Evolutionary conservation across 2,888 invertebrate species (phyloP).

Genomic region (Drosophila glabriapex): DNA sequence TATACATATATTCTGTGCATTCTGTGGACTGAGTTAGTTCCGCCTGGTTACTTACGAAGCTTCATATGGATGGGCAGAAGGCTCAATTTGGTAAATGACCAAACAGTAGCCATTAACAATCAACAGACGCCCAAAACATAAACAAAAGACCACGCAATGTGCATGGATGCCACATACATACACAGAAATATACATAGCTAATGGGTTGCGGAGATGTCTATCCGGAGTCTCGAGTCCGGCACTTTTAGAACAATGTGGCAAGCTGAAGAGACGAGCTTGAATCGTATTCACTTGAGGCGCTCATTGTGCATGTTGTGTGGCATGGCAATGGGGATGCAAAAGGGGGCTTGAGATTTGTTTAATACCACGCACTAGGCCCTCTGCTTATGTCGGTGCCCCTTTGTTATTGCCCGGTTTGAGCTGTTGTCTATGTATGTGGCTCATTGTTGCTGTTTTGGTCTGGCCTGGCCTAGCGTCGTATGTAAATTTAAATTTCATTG

Average conservation of each 20-base stretch:
- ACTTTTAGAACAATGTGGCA: conserved; percentile 62
- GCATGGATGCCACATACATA: conserved; percentile 7
- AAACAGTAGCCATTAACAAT: conserved; percentile 65
- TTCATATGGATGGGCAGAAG: conserved; percentile 35
- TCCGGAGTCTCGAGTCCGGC: conserved; percentile 34
- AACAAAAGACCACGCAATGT: conserved; percentile 72
- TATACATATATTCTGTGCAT: not conserved
- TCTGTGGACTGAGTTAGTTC: conserved; percentile 48
- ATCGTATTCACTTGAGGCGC: conserved; percentile 65
- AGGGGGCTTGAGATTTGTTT: conserved; percentile 38
- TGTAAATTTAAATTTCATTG: conserved; percentile 69
- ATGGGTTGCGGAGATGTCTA: conserved; percentile 45
- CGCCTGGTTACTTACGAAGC: conserved; percentile 62
- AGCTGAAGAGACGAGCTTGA: conserved; percentile 46
- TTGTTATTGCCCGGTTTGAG: conserved; percentile 64
- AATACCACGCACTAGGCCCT: conserved; percentile 70
- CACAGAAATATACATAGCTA: conserved; percentile 32
- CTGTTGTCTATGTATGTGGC: conserved; percentile 26
- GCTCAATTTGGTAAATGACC: conserved; percentile 73
- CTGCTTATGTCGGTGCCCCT: conserved; percentile 51
- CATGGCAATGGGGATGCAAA: not conserved
- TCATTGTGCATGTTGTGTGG: conserved; percentile 68
- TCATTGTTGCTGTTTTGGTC: conserved; percentile 38
- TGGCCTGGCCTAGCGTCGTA: conserved; percentile 47
- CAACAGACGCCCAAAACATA: conserved; percentile 54